These are phyloP conservation scores for Carduelis carduelis DNA, from an alignment of 2,797 vertebrate species.

Conservation along the genomic window DNA sequence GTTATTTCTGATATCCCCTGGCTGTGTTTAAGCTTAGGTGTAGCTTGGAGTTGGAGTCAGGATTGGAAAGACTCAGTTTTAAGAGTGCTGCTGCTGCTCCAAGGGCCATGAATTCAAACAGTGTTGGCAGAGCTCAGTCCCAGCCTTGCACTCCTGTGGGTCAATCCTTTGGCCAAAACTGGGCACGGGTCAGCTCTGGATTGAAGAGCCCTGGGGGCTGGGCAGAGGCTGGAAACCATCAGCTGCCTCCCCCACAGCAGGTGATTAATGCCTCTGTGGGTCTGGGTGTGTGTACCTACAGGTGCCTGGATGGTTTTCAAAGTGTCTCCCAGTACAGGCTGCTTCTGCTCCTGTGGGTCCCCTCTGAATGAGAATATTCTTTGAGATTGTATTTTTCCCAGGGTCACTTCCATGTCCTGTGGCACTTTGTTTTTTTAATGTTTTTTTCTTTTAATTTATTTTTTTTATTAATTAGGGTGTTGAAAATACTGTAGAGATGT, in stretches of 20 bases:
- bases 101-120: rapidly evolving
- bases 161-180: background rate
- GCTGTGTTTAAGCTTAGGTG: background rate
- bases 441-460: background rate
- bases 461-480: background rate
- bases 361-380: background rate
- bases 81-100: background rate
- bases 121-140: background rate
- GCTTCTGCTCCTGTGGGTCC: background rate
- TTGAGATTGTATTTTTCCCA: background rate
- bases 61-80: background rate
- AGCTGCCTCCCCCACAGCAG: background rate
- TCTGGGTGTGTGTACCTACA: background rate
- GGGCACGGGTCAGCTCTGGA: background rate
- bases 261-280: rapidly evolving
- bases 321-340: background rate
- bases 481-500: background rate
- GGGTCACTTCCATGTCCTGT: background rate
- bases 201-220: background rate
- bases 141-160: background rate
- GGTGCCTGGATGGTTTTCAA: rapidly evolving
- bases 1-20: background rate
- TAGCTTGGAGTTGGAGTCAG: background rate
- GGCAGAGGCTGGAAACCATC: background rate
- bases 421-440: background rate